Conservation (phyloP, 2,113 vertebrate genomes). For the Bubo scandiacus region DNA sequence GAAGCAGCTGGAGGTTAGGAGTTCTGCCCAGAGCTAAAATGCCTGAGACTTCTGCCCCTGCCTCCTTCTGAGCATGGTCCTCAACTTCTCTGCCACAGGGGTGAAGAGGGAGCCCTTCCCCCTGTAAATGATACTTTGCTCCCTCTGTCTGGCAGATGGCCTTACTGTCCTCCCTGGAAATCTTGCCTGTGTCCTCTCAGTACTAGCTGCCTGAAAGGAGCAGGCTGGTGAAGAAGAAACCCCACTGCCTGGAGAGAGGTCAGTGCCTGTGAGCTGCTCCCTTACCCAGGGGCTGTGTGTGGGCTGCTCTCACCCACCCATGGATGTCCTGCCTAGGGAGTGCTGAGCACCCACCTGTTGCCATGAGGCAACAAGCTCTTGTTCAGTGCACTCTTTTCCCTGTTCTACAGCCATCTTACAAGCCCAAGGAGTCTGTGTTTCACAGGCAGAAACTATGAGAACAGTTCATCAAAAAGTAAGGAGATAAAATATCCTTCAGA, state of each 20-base stretch:
- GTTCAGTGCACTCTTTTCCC: too few relatives aligned
- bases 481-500: not conserved
- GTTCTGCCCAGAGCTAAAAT: not conserved
- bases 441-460: not conserved
- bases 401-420: not conserved
- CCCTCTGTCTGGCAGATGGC: not conserved
- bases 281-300: not conserved
- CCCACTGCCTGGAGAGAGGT: not conserved
- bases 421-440: not conserved
- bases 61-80: rapidly evolving
- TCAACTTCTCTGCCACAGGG: not conserved
- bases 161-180: not conserved
- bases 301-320: not conserved
- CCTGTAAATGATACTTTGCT: not conserved
- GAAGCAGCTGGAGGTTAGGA: not conserved
- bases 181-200: rapidly evolving
- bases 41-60: not conserved
- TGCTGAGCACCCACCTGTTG: not conserved
- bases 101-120: not conserved
- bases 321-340: not conserved
- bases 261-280: not conserved
- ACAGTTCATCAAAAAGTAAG: not conserved
- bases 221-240: not conserved
- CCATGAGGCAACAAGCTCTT: not conserved
- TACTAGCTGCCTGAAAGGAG: not conserved